Evolutionary conservation across 1,140 invertebrate species (phyloP).

Genomic region (Brachionus koreanus): DNA sequence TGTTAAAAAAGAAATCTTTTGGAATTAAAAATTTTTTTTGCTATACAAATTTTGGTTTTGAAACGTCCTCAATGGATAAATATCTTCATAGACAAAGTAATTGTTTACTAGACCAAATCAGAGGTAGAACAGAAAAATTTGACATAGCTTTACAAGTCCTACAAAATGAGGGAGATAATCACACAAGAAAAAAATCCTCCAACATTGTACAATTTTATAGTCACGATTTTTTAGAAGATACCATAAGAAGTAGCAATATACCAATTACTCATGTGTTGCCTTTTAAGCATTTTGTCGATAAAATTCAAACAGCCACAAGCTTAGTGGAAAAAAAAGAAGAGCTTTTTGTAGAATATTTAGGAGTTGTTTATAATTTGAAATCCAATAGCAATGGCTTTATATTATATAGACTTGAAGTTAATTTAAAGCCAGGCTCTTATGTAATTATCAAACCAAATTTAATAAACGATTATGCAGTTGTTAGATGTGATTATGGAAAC

Average conservation of each 20-base stretch:
- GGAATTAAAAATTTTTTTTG: conserved; percentile 5
- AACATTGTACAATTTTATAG: neutral
- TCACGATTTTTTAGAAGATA: neutral
- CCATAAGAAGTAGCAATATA: neutral
- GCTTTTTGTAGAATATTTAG: neutral
- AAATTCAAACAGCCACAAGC: neutral
- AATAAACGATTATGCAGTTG: neutral
- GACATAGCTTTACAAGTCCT: neutral
- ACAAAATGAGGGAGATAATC: neutral
- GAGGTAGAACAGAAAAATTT: neutral
- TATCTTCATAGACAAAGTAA: neutral
- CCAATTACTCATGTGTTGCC: neutral
- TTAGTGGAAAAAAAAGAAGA: neutral
- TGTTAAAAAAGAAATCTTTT: neutral
- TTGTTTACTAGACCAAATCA: neutral
- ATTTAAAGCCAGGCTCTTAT: neutral
- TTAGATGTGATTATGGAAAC: neutral
- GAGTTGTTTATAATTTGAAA: neutral
- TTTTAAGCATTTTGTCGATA: neutral
- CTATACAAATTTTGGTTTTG: neutral
- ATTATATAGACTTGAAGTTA: neutral
- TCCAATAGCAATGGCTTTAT: neutral
- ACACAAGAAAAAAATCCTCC: neutral
- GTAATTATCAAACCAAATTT: neutral
- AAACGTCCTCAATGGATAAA: neutral